These are phyloP conservation scores for Acrobasis repandana DNA, from an alignment of 2,888 invertebrate species.

Conservation along the genomic window DNA sequence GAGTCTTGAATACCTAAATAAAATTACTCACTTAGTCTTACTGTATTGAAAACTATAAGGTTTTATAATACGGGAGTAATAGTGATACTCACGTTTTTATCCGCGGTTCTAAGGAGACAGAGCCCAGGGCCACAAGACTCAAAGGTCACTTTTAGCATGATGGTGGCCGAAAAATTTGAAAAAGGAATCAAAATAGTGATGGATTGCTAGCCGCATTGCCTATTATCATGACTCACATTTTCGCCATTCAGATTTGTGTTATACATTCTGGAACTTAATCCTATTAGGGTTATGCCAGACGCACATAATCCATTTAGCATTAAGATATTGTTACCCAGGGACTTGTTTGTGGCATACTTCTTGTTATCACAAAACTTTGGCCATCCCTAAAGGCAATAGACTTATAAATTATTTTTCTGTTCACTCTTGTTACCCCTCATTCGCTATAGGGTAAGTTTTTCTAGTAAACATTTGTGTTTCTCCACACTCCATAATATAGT, in stretches of 20 bases:
- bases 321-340: constrained; percentile 51
- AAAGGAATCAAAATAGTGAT: no score
- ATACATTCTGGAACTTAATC: constrained; percentile 45
- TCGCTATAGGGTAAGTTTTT: neutral
- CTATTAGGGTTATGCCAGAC: constrained; percentile 51
- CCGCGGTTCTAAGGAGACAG: no score
- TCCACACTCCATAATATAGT: neutral
- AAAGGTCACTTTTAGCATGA: no score
- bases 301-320: constrained; percentile 48
- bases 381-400: constrained; percentile 34
- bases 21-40: no score
- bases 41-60: no score
- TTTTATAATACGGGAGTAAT: neutral
- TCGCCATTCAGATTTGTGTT: no score
- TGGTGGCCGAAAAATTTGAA: no score
- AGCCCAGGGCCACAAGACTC: no score
- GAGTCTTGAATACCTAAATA: no score
- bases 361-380: constrained; percentile 56
- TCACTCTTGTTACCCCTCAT: constrained; percentile 17
- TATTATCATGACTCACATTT: no score
- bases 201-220: no score
- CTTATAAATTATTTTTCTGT: constrained; percentile 34
- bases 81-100: no score
- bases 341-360: constrained; percentile 49
- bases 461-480: constrained; percentile 1